Conservation (phyloP, 2,113 vertebrate genomes). For the Campylorhamphus procurvoides region DNA sequence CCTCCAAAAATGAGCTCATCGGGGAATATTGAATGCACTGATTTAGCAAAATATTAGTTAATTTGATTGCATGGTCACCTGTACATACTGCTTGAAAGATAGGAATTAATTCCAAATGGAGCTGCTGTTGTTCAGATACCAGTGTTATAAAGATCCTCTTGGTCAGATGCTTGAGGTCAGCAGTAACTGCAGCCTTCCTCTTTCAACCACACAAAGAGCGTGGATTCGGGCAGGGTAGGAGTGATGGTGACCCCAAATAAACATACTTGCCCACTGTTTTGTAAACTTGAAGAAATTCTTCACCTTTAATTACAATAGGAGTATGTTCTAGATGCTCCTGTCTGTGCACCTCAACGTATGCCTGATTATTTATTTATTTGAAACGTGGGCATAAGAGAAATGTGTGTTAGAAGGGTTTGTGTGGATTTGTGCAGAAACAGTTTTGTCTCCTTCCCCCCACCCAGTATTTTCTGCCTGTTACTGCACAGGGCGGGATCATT, state of each 20-base stretch:
- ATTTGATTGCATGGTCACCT: conserved; percentile 27
- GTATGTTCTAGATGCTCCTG: not conserved
- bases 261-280: not conserved
- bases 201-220: fast-evolving
- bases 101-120: not conserved
- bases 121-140: not conserved
- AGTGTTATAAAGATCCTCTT: not conserved
- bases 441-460: not conserved
- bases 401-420: not conserved
- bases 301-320: not conserved
- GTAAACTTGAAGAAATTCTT: not conserved
- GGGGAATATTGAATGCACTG: conserved; percentile 25
- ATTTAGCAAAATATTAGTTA: conserved; percentile 45
- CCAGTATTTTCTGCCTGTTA: not conserved
- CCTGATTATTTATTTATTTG: not conserved
- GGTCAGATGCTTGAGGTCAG: not conserved
- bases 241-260: not conserved
- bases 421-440: not conserved
- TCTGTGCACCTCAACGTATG: fast-evolving
- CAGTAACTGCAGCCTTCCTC: not conserved
- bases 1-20: conserved; percentile 65
- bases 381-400: not conserved
- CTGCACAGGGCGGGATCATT: not conserved
- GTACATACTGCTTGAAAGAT: not conserved
- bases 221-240: fast-evolving